A percentile compares a stretch with the other conserved stretches of the same genome.
Conservation (phyloP, 2,797 vertebrate genomes). For the Ceryle rudis region DNA sequence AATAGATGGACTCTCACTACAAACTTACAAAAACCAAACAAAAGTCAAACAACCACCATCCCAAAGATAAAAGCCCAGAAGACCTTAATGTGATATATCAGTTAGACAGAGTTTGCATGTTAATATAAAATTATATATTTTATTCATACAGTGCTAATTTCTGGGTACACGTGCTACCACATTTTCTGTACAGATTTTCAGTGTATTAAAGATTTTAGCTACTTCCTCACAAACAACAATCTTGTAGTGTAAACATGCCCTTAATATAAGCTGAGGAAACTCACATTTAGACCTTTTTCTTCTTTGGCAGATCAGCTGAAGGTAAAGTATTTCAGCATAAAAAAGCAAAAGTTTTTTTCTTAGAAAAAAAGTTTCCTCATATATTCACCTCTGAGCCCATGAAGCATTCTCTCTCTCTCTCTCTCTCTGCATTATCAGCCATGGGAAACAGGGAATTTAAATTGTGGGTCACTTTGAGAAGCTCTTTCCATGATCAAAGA, state of each 20-base stretch:
- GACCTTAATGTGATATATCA: background rate
- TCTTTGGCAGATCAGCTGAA: background rate
- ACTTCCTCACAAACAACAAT: background rate
- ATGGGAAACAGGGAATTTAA: background rate
- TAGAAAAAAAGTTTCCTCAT: accelerated
- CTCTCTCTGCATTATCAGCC: background rate
- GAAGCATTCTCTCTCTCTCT: background rate
- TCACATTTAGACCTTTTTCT: background rate
- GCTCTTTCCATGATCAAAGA: background rate
- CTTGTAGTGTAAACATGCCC: background rate
- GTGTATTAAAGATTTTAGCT: background rate
- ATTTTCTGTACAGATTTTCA: background rate
- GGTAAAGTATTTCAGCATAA: background rate
- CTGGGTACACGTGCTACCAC: background rate
- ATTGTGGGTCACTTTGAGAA: background rate
- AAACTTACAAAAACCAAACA: background rate
- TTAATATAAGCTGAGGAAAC: background rate
- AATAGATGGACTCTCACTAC: background rate
- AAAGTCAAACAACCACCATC: background rate
- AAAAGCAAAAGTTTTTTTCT: background rate
- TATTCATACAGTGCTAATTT: background rate
- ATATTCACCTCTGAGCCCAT: background rate
- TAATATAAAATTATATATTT: background rate
- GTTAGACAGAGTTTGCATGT: background rate
- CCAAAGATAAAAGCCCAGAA: background rate